Base-by-base conservation (phyloP, 2,888 invertebrate species). In the Germaria angustata region DNA sequence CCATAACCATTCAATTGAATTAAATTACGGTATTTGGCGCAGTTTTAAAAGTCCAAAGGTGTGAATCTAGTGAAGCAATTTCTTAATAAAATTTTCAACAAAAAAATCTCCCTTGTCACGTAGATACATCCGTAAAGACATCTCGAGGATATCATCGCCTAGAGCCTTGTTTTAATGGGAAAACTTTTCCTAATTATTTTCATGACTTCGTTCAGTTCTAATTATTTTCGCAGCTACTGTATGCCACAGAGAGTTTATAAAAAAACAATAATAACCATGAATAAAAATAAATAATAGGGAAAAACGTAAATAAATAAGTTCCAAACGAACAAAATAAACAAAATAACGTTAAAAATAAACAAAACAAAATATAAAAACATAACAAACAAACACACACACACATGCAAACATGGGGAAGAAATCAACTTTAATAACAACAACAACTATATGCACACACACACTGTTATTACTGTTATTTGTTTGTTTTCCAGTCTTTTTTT, bases 391-490 rank as follows among this genome's bases (percentile, higher is more conserved):
- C 9, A 32, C 1, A 28, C 11, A 11, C 46, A 49, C 3, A 28
- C 68, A 41, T 20, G 41, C 28, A 76, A 49, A 68, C 41, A 68
- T 20, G 36, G 11, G 24, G 73, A 46, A 44, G 17, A 13, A 66
- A 61, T 72, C 59, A 71, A 77, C 76, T 72, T 49, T 24, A 66
- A 32, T 41, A 65, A 77, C 39, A 72, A 72, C 71, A 75, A 71
- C 68, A 69, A 49, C 66, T 51, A 28, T 39, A 59, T 20, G 73
- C 51, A 46, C 15, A 53, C 53, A 15, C 46, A 11, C 20, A 20
- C 39, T 80, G 39, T 75, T 79, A 53, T 76, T 75, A 46, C 65
- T 75, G 51, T 32, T 78, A 53, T 80, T 72, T 75, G 72, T 78
- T 78, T 84, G 46, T 51, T 77, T n/a, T 13, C 9, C 4, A 2